Conservation (phyloP, 2,888 invertebrate genomes). For the Drosophila mercatorum region DNA sequence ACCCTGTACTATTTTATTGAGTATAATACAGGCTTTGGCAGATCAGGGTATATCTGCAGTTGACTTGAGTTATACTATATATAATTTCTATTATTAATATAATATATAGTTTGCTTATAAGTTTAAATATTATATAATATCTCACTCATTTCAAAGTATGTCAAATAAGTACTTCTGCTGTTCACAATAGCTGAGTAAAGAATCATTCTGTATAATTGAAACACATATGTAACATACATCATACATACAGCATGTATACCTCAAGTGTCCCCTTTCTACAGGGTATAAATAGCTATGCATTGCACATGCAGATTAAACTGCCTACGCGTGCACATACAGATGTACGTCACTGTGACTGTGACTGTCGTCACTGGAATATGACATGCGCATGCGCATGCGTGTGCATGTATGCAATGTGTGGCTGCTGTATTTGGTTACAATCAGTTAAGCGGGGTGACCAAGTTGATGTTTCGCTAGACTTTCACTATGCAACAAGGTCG, state of each 20-base stretch:
- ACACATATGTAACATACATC: no score
- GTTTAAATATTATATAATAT: no score
- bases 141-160: no score
- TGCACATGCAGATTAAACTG: constrained; percentile 6
- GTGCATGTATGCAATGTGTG: background rate
- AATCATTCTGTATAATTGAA: no score
- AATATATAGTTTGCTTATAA: no score
- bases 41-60: background rate
- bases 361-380: constrained; percentile 29
- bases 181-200: no score
- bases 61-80: background rate
- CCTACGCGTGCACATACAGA: constrained; percentile 17
- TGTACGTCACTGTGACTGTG: constrained; percentile 17
- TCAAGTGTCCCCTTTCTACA: background rate
- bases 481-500: constrained; percentile 52
- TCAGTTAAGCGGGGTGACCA: constrained; percentile 30
- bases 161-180: no score
- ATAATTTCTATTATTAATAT: background rate
- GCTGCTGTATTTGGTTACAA: constrained; percentile 51
- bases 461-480: constrained; percentile 56
- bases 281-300: constrained; percentile 13
- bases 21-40: background rate
- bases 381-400: background rate
- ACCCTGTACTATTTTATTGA: constrained; percentile 2
- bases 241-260: background rate